phyloP scores from a whole-genome alignment of 2,113 vertebrate genomes.

The Psittacara wagleri region DNA sequence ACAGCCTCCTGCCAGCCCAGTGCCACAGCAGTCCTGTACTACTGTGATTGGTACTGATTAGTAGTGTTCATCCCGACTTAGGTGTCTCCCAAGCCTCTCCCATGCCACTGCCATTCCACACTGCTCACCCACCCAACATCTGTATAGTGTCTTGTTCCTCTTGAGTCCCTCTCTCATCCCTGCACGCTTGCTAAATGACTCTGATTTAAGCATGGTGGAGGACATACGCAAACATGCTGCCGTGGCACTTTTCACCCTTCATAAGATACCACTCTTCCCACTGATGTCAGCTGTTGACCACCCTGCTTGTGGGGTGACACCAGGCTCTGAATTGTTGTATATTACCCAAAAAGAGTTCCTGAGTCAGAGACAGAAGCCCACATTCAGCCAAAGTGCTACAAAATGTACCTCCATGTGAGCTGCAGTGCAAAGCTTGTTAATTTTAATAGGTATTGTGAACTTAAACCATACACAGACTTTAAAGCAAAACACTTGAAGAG shows the following conservation, averaged over 20 bases:
- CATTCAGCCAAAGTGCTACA: not conserved
- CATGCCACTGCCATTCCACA: accelerated
- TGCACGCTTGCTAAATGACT: not conserved
- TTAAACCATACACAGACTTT: not conserved
- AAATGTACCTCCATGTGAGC: not conserved
- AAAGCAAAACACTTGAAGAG: not conserved
- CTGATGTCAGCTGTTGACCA: accelerated
- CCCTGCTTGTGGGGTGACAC: not conserved
- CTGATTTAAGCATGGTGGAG: not conserved
- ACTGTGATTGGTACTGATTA: no score
- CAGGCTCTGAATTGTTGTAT: not conserved
- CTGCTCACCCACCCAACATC: not conserved
- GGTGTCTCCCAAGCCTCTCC: not conserved
- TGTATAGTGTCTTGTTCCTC: not conserved
- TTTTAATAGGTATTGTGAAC: not conserved
- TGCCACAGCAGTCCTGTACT: no score
- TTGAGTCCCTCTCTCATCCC: not conserved
- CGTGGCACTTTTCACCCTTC: not conserved
- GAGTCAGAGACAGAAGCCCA: not conserved
- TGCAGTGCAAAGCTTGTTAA: conserved; percentile 18
- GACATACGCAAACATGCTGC: not conserved
- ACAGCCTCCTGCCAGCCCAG: no score
- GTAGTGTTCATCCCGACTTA: no score
- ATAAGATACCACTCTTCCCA: accelerated
- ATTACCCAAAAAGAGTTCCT: not conserved